These are phyloP conservation scores for Eidolon helvum DNA, from an alignment of 2,113 vertebrate genomes.

Conservation along the genomic window DNA sequence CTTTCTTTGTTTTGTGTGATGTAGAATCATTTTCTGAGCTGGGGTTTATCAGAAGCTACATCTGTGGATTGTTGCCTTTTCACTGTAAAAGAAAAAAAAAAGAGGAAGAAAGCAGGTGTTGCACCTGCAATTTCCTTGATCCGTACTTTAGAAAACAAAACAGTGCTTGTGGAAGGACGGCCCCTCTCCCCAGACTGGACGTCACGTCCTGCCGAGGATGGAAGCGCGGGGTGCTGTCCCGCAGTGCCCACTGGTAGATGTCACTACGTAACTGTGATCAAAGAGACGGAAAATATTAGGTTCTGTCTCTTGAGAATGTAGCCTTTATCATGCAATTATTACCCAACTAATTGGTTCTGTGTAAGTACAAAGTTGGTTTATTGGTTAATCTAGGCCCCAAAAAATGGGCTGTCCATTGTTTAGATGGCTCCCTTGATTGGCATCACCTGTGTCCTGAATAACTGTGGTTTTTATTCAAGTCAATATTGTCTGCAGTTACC, in stretches of 20 bases:
- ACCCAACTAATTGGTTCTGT: slow-evolving; percentile 71
- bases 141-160: not conserved
- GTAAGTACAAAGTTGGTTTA: slow-evolving; percentile 69
- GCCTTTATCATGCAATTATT: slow-evolving; percentile 61
- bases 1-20: not conserved
- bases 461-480: slow-evolving; percentile 71
- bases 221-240: not conserved
- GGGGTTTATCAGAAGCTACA: not conserved
- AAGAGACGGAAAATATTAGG: slow-evolving; percentile 65
- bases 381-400: slow-evolving; percentile 68
- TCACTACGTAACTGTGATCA: not conserved
- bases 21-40: not conserved
- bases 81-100: not conserved
- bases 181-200: accelerated
- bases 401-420: slow-evolving; percentile 51
- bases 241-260: not conserved
- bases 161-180: accelerated
- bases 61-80: not conserved
- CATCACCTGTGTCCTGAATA: slow-evolving; percentile 73
- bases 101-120: not conserved
- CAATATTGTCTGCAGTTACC: slow-evolving; percentile 79
- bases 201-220: accelerated
- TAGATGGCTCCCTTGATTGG: slow-evolving; percentile 76
- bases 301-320: slow-evolving; percentile 55
- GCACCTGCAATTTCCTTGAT: not conserved